A percentile compares a stretch with the other conserved stretches of the same genome.
Evolutionary conservation across 1,140 invertebrate species (phyloP).

Genomic region (Aethina tumida): DNA sequence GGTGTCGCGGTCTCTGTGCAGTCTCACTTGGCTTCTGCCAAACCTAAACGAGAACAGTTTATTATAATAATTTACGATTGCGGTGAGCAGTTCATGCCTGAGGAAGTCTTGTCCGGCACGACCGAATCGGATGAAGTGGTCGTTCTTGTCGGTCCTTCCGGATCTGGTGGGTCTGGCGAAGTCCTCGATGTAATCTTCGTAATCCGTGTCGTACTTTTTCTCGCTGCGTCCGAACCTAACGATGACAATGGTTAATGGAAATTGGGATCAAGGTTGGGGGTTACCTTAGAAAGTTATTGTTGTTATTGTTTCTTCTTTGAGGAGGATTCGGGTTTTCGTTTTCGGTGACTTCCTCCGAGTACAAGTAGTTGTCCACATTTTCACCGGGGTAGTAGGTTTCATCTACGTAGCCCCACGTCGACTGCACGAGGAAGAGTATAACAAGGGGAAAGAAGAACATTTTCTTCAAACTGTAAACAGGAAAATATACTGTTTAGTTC

Average conservation of each 20-base stretch:
- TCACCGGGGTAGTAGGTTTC: constrained; percentile 1
- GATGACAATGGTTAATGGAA: too few species aligned
- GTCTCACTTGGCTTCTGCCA: background rate
- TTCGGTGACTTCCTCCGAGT: background rate
- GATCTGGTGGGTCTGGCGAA: constrained; percentile 3
- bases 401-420: constrained; percentile 4
- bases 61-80: too few species aligned
- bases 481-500: too few species aligned
- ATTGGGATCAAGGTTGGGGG: too few species aligned
- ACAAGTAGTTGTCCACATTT: background rate
- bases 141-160: constrained; percentile 1
- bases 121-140: constrained; percentile 6
- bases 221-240: too few species aligned
- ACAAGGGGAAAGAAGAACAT: constrained; percentile 3
- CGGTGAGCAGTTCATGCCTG: too few species aligned
- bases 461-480: too few species aligned
- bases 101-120: constrained; percentile 5
- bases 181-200: background rate
- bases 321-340: background rate
- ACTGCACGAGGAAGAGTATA: constrained; percentile 2
- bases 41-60: too few species aligned
- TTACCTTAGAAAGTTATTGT: too few species aligned
- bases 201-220: too few species aligned
- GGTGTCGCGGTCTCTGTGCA: background rate
- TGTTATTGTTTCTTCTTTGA: constrained; percentile 1